These are phyloP conservation scores for Acanthoscelides obtectus DNA, from an alignment of 2,888 invertebrate species.

Conservation along the genomic window DNA sequence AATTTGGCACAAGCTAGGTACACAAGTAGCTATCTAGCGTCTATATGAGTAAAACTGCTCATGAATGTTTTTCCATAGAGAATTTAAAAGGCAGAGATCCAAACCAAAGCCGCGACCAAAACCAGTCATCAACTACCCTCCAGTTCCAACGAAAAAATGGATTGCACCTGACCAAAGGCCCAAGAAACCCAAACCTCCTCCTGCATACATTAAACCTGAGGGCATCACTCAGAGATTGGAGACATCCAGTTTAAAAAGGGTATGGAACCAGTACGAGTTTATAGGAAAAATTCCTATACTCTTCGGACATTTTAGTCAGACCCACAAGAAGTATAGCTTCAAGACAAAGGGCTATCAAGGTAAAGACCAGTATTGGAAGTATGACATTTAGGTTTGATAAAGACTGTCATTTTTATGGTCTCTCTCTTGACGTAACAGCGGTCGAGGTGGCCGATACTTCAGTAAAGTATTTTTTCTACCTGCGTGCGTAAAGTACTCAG, in stretches of 20 bases:
- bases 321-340: slow-evolving; percentile 33
- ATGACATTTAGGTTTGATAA: too few relatives aligned
- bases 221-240: slow-evolving; percentile 35
- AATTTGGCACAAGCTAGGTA: too few relatives aligned
- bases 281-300: slow-evolving; percentile 32
- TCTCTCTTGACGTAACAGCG: too few relatives aligned
- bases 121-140: slow-evolving; percentile 38
- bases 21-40: too few relatives aligned
- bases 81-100: slow-evolving; percentile 8
- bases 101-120: slow-evolving; percentile 22
- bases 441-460: too few relatives aligned
- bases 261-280: slow-evolving; percentile 39
- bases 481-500: too few relatives aligned
- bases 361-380: slow-evolving; percentile 12
- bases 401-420: too few relatives aligned
- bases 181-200: slow-evolving; percentile 25
- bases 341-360: slow-evolving; percentile 41
- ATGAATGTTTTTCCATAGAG: neutral
- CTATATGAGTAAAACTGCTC: too few relatives aligned
- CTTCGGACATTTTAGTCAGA: slow-evolving; percentile 36
- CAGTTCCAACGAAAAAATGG: slow-evolving; percentile 41
- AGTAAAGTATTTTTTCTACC: too few relatives aligned
- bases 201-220: slow-evolving; percentile 33
- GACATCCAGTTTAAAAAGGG: slow-evolving; percentile 35
- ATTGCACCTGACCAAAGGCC: slow-evolving; percentile 37